These are phyloP conservation scores for Anabas testudineus DNA, from an alignment of 2,797 vertebrate genomes.

Conservation along the genomic window DNA sequence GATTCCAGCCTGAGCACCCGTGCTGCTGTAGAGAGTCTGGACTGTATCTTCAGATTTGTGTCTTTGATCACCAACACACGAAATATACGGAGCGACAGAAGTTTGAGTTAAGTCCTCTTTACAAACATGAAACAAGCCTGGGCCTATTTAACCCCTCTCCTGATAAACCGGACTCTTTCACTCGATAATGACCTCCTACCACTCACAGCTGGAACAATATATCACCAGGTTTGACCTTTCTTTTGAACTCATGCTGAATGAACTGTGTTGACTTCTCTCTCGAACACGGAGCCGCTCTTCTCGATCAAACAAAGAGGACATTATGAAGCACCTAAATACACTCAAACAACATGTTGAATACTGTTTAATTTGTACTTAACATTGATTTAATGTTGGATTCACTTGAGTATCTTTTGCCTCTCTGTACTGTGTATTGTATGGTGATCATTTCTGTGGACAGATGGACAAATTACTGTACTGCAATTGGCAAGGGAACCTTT, in stretches of 20 bases:
- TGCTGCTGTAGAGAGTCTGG: constrained; percentile 51
- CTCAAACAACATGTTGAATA: constrained; percentile 73
- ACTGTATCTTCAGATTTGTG: constrained; percentile 45
- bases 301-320: constrained; percentile 63
- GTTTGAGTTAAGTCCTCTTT: constrained; percentile 45
- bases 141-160: constrained; percentile 30
- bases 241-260: constrained; percentile 79
- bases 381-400: constrained; percentile 84
- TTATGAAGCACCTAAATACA: constrained; percentile 71
- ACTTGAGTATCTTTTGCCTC: constrained; percentile 86
- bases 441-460: constrained; percentile 84
- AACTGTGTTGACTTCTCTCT: constrained; percentile 66
- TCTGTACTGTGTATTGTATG: constrained; percentile 83
- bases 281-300: constrained; percentile 61
- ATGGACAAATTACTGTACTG: constrained; percentile 78
- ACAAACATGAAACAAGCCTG: constrained; percentile 47
- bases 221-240: constrained; percentile 73
- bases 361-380: constrained; percentile 82
- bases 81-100: constrained; percentile 44
- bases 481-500: constrained; percentile 71
- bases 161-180: constrained; percentile 57
- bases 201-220: constrained; percentile 67
- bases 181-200: constrained; percentile 65
- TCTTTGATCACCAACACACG: constrained; percentile 46
- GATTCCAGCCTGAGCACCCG: constrained; percentile 48